A percentile compares a stretch with the other conserved stretches of the same genome.
These are phyloP conservation scores for Coreius guichenoti DNA, from an alignment of 2,797 vertebrate species.

Conservation along the genomic window DNA sequence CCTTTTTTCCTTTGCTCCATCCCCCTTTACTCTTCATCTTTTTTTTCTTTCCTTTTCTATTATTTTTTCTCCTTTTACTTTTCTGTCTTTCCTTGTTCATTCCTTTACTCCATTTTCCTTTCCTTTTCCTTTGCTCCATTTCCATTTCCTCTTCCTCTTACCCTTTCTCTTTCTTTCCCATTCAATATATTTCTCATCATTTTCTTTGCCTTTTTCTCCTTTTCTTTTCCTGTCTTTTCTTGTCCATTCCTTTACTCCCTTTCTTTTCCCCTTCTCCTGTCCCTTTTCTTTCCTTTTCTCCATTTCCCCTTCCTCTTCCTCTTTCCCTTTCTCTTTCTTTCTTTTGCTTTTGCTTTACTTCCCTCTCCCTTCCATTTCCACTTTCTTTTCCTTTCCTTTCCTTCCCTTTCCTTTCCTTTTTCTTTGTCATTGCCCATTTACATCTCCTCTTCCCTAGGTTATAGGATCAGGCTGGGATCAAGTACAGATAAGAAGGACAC, in stretches of 20 bases:
- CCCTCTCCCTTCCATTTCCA: background rate
- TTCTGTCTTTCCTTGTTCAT: background rate
- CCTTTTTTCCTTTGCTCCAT: background rate
- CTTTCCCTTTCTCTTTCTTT: background rate
- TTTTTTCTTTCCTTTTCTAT: too few species aligned
- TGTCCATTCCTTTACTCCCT: background rate
- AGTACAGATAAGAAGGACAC: slow-evolving; percentile 97
- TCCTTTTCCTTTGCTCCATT: background rate
- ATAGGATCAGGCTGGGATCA: slow-evolving; percentile 91
- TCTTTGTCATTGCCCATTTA: background rate
- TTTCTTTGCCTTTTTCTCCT: background rate
- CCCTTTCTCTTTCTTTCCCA: background rate
- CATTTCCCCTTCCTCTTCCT: background rate
- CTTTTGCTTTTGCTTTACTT: background rate
- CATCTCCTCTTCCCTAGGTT: slow-evolving; percentile 76
- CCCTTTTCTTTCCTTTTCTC: background rate
- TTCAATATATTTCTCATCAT: background rate
- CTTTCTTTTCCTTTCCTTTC: background rate
- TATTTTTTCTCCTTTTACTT: too few species aligned
- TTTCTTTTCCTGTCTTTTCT: background rate
- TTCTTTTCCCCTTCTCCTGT: background rate
- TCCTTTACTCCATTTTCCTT: background rate
- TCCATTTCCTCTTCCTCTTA: background rate
- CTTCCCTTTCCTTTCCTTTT: background rate
- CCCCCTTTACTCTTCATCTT: too few species aligned